These are phyloP conservation scores for Spongilla lacustris DNA, from an alignment of 37 sponge, comb jelly and placozoan species.

Conservation along the genomic window DNA sequence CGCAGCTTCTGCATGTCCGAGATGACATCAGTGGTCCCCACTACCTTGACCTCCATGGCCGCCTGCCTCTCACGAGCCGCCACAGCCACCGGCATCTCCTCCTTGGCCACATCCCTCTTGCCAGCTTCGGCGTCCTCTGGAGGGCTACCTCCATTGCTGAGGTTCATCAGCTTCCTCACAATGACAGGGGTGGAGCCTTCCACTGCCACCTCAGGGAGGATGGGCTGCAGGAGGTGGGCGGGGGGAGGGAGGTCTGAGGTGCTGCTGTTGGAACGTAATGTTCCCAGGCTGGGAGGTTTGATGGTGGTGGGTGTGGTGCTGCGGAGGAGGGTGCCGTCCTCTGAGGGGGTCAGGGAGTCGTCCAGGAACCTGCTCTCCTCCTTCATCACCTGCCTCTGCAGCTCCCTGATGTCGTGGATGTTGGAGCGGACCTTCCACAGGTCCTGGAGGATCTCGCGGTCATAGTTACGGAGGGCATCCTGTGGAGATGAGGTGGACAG, in stretches of 20 bases:
- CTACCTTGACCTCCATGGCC: neutral
- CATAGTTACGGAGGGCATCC: constrained; percentile 34
- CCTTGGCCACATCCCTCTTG: neutral
- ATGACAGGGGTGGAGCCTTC: neutral
- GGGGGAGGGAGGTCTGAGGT: neutral
- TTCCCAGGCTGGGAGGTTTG: neutral
- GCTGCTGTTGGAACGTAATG: neutral
- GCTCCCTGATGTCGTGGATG: constrained; percentile 33
- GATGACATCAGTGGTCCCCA: constrained; percentile 24
- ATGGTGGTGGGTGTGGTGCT: neutral
- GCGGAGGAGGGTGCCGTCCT: neutral
- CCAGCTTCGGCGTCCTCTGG: neutral
- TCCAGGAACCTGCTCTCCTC: constrained; percentile 31
- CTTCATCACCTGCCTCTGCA: constrained; percentile 20
- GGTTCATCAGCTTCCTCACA: neutral
- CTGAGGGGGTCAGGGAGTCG: neutral
- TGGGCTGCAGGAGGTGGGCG: neutral
- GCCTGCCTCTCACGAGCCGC: too few relatives aligned
- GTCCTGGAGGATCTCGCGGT: constrained; percentile 54
- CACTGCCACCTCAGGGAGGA: neutral
- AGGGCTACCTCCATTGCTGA: neutral
- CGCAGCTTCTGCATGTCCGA: constrained; percentile 64
- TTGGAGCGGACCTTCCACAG: constrained; percentile 36
- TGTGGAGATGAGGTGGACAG: neutral
- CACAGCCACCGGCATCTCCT: too few relatives aligned